Percentiles rank a stretch among this genome's conserved stretches.
Conservation (phyloP, 1,140 invertebrate species). For the Matsumurasca onukii region DNA sequence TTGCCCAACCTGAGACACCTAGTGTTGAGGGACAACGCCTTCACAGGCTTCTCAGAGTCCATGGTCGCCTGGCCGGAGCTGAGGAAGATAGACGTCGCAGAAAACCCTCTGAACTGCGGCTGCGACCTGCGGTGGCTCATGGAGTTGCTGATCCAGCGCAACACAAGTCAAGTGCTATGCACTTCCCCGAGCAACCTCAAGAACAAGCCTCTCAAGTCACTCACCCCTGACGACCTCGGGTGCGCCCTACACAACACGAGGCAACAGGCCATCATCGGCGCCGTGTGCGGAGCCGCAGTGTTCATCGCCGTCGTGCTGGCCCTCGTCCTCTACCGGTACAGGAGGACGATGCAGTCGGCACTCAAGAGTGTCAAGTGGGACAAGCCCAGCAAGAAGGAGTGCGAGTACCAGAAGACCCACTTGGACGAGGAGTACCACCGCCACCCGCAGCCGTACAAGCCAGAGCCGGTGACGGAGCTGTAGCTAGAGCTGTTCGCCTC, state of each 20-base stretch:
- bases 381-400: slow-evolving; percentile 74
- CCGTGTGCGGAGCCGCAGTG: slow-evolving; percentile 66
- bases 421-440: slow-evolving; percentile 71
- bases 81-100: slow-evolving; percentile 72
- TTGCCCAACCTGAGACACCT: slow-evolving; percentile 74
- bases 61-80: slow-evolving; percentile 77
- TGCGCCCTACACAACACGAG: slow-evolving; percentile 73
- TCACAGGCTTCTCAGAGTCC: slow-evolving; percentile 69
- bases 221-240: slow-evolving; percentile 73
- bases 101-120: slow-evolving; percentile 81
- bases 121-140: slow-evolving; percentile 78
- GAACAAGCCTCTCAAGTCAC: slow-evolving; percentile 64
- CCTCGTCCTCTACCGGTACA: slow-evolving; percentile 73
- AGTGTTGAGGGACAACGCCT: slow-evolving; percentile 74
- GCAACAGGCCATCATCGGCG: slow-evolving; percentile 76
- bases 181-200: slow-evolving; percentile 66
- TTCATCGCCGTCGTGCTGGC: slow-evolving; percentile 65
- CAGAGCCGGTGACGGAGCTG: slow-evolving; percentile 80
- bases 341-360: slow-evolving; percentile 70
- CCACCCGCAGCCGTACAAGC: slow-evolving; percentile 55
- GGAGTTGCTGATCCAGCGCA: slow-evolving; percentile 66
- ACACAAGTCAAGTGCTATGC: slow-evolving; percentile 74
- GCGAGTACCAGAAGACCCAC: slow-evolving; percentile 86
- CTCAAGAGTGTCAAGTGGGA: slow-evolving; percentile 84
- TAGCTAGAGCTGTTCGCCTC: slow-evolving; percentile 77